Percentiles rank a stretch among this genome's conserved stretches.
phyloP scores from a whole-genome alignment of 2,888 invertebrate genomes.

The Acleris emargana region DNA sequence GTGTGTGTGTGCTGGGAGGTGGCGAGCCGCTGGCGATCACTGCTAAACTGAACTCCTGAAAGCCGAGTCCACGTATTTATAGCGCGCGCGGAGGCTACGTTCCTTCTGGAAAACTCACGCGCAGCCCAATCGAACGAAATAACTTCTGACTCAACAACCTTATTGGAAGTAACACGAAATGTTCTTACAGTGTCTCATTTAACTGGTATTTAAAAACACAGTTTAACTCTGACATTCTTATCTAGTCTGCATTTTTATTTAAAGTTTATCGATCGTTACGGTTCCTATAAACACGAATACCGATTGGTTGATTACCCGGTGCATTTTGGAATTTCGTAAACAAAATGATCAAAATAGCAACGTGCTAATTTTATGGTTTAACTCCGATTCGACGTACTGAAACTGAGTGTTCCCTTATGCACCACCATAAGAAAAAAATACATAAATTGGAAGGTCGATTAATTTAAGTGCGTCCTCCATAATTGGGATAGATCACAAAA shows the following conservation, averaged over 20 bases:
- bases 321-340: background rate
- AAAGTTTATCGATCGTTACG: conserved; percentile 3
- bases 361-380: background rate
- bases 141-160: conserved; percentile 75
- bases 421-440: too few species aligned
- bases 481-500: too few species aligned
- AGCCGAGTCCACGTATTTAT: conserved; percentile 76
- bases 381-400: too few species aligned
- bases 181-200: conserved; percentile 40
- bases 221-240: conserved; percentile 9
- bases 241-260: conserved; percentile 14
- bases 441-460: conserved; percentile 3
- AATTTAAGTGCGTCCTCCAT: conserved; percentile 15
- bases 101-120: conserved; percentile 77
- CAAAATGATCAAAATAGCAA: background rate
- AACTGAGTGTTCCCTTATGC: too few species aligned
- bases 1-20: conserved; percentile 60
- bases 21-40: conserved; percentile 62
- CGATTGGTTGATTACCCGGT: background rate
- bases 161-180: conserved; percentile 36
- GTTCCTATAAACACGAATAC: conserved; percentile 3
- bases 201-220: conserved; percentile 5
- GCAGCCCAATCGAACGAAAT: conserved; percentile 64
- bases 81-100: conserved; percentile 67
- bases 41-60: conserved; percentile 80